These are phyloP conservation scores for Adelosebastes latens DNA, from an alignment of 2,797 vertebrate genomes.

Conservation along the genomic window DNA sequence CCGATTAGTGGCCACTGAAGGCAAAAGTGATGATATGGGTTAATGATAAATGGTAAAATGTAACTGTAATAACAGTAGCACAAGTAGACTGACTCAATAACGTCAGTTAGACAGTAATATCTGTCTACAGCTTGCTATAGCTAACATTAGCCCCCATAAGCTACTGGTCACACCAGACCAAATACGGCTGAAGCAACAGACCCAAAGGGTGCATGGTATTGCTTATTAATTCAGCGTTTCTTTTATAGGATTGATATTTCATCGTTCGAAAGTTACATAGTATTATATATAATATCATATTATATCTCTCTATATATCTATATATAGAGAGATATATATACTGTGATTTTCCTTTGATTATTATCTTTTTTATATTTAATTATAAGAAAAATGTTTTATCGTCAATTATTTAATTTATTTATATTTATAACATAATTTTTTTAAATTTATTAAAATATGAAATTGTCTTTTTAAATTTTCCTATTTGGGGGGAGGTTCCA, in stretches of 20 bases:
- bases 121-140: not conserved
- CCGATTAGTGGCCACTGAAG: too few relatives aligned
- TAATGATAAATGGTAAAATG: not conserved
- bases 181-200: fast-evolving
- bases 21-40: not conserved
- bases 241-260: not conserved
- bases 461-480: not conserved
- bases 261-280: not conserved
- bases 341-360: too few relatives aligned
- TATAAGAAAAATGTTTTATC: too few relatives aligned
- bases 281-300: too few relatives aligned
- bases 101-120: not conserved
- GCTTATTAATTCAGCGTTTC: not conserved
- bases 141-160: not conserved
- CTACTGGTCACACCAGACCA: not conserved
- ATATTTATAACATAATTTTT: not conserved
- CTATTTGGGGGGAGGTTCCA: not conserved
- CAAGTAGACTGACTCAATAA: not conserved
- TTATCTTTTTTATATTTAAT: too few relatives aligned
- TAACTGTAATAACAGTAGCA: not conserved
- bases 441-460: not conserved
- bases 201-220: not conserved
- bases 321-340: too few relatives aligned
- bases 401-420: too few relatives aligned
- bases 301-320: too few relatives aligned